Evolutionary conservation across 2,113 vertebrate species (phyloP), one percentile per base, ranked within the genome.

Genomic region (Rhagologus leucostigma): DNA sequence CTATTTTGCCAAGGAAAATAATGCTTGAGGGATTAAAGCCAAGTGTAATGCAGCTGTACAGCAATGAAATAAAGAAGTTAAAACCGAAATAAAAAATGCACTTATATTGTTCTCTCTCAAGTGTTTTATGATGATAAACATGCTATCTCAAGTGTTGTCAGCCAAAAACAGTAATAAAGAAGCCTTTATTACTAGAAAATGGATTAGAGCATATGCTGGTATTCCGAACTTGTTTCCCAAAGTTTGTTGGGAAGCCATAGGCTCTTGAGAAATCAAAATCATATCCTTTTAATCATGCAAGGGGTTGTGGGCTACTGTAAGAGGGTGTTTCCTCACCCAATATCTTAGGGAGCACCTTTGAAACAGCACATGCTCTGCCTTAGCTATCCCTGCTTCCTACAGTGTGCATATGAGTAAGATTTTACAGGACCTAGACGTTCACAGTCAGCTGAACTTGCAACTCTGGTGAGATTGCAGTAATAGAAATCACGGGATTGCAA

Each of bases 21-120:
- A 92, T 94, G 94, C 96, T 96, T 91, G 93, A 95, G 95, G 96
- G 91, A 95, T 94, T 96, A 85, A 95, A 96, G 93, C 95, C 93
- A 96, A 96, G 87, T 95, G 95, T 96, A 97, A 96, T 87, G 95
- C 95, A 95, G 91, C 91, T 96, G 94, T 96, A 95, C 77, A 92
- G 91, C 91, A 95, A 84, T 70, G 91, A 96, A 96, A 96, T 96
- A 96, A 96, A 97, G 94, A 95, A 91, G 70, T 95, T 83, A 65
- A 95, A 95, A 92, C 63, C 0, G 0, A 96, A 95, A 96, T 95
- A 50, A 92, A 93, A 90, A 95, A 74, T 52, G 70, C 89, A 91
- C 78, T 94, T 44, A 91, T 71, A 92, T 92, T 96, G 84, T 96
- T 95, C 93, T 95, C 92, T 97, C 84, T 96, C 42, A 87, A 93